Conservation (phyloP, 2,113 vertebrate genomes). For the Cromileptes altivelis region DNA sequence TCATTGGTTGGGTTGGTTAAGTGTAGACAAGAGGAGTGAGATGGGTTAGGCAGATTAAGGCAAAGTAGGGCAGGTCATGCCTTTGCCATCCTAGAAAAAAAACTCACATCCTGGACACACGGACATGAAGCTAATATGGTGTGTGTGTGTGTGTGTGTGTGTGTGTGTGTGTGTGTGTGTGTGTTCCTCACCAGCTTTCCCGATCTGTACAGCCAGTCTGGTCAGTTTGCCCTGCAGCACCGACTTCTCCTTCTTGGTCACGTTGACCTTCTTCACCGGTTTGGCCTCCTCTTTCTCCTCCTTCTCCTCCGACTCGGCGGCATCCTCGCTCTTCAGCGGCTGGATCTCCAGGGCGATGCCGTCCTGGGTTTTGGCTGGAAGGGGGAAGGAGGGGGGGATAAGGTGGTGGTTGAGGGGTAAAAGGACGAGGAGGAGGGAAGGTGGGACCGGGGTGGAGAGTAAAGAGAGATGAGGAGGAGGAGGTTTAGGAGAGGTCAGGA, state of each 20-base stretch:
- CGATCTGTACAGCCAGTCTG: conserved; percentile 93
- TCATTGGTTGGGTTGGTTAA: too few relatives aligned
- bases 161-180: neutral
- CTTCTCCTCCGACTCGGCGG: conserved; percentile 91
- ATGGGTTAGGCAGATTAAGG: too few relatives aligned
- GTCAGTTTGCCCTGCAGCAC: conserved; percentile 98
- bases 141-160: neutral
- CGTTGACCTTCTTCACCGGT: conserved; percentile 90
- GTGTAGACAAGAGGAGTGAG: too few relatives aligned
- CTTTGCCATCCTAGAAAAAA: too few relatives aligned
- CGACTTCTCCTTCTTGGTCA: conserved; percentile 97
- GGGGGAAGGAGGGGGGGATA: conserved; percentile 68
- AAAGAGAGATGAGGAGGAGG: neutral
- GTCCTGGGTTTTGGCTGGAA: conserved; percentile 95
- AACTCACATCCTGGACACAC: too few relatives aligned
- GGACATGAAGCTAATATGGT: neutral
- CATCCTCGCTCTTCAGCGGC: conserved; percentile 96
- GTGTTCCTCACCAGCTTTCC: conserved; percentile 91
- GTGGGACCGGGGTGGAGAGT: neutral
- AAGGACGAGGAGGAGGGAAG: conserved; percentile 9
- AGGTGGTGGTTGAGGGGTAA: conserved; percentile 36
- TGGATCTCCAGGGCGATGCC: conserved; percentile 97
- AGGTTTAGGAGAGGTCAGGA: conserved; percentile 14
- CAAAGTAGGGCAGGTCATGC: too few relatives aligned
- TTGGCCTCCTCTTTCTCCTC: conserved; percentile 92